phyloP scores from a whole-genome alignment of 2,797 vertebrate genomes.

The Sylvilagus floridanus region DNA sequence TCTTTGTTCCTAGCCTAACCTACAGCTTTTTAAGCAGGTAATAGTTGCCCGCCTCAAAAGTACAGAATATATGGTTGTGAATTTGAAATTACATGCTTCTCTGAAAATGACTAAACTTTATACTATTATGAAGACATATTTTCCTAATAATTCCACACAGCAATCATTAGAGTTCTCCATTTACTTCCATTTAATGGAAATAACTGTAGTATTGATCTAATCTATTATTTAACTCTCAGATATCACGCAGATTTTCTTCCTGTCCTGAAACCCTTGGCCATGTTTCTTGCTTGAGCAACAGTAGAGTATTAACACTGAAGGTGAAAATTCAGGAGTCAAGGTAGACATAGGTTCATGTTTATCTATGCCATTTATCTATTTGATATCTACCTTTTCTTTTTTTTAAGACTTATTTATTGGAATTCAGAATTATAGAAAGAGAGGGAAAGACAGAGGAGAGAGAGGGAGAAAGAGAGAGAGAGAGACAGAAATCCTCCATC shows the following conservation, averaged over 20 bases:
- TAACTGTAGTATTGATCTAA: neutral
- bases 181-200: neutral
- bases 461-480: no score
- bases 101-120: neutral
- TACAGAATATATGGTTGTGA: neutral
- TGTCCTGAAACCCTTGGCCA: neutral
- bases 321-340: neutral
- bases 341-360: neutral
- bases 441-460: no score
- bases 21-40: neutral
- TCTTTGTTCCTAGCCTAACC: neutral
- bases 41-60: neutral
- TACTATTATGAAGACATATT: neutral
- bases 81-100: slow-evolving; percentile 21
- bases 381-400: neutral
- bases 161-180: neutral
- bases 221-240: neutral
- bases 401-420: no score
- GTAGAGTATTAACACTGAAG: neutral
- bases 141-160: slow-evolving; percentile 20
- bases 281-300: neutral
- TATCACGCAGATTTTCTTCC: neutral
- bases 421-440: no score
- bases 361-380: neutral
- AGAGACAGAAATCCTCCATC: no score